A percentile compares a stretch with the other conserved stretches of the same genome.
phyloP scores from a whole-genome alignment of 2,888 invertebrate genomes.

The Melieria picta region DNA sequence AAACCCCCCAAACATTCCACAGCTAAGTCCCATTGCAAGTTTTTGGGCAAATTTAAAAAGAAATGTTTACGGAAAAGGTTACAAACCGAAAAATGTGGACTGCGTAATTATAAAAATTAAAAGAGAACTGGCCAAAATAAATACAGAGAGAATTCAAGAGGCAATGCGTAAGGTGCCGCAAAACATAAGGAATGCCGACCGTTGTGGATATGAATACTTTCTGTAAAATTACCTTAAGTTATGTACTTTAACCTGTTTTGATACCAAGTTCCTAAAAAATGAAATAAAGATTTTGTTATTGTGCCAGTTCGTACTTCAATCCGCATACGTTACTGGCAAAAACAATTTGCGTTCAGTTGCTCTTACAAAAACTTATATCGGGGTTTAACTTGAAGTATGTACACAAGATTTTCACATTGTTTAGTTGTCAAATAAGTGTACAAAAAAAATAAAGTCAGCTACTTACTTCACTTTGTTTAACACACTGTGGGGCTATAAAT shows the following conservation, averaged over 20 bases:
- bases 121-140: background rate
- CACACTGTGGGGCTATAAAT: no score
- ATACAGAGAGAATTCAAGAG: background rate
- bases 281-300: no score
- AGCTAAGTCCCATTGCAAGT: background rate
- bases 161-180: constrained; percentile 4
- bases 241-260: background rate
- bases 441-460: no score
- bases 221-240: background rate
- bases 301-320: no score
- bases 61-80: background rate
- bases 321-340: no score
- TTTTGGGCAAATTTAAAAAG: constrained; percentile 13
- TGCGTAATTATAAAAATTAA: background rate
- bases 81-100: background rate
- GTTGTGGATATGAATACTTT: constrained; percentile 13
- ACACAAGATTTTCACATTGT: no score
- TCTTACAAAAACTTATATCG: no score
- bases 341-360: no score
- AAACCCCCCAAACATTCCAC: background rate
- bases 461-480: no score
- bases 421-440: no score
- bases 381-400: no score
- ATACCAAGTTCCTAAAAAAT: no score
- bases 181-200: background rate